Conservation (phyloP, 2,797 vertebrate species). For the Tenualosa ilisha region DNA sequence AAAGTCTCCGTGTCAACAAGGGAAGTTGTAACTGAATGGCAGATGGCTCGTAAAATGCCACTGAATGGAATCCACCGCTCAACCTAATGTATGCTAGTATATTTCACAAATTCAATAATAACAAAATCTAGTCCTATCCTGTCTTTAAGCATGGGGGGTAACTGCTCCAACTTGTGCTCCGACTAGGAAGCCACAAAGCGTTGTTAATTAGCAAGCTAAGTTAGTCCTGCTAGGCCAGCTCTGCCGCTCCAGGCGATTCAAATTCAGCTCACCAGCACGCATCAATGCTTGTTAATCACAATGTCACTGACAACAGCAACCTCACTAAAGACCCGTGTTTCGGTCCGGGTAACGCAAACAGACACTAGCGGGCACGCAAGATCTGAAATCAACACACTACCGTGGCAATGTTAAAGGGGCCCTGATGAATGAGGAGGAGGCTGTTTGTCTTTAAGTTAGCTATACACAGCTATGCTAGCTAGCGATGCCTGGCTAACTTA, state of each 20-base stretch:
- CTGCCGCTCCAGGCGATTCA: neutral
- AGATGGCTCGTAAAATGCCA: neutral
- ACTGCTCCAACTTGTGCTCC: neutral
- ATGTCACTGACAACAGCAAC: neutral
- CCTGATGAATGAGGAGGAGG: neutral
- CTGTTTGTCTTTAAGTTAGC: slow-evolving; percentile 12
- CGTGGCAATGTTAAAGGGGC: neutral
- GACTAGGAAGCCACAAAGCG: neutral
- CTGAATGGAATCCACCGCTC: neutral
- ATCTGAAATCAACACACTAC: neutral
- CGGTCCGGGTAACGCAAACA: neutral
- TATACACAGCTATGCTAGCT: neutral
- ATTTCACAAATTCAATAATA: neutral
- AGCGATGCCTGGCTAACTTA: neutral
- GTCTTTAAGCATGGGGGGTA: neutral
- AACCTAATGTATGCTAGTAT: neutral
- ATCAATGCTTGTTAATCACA: neutral
- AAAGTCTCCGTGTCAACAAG: neutral
- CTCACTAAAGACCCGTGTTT: neutral
- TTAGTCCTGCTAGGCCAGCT: neutral
- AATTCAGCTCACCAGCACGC: neutral
- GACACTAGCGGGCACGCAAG: neutral
- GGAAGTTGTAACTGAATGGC: neutral
- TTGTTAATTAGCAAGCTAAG: slow-evolving; percentile 7
- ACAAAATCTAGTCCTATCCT: neutral